phyloP scores from a whole-genome alignment of 2,113 vertebrate species.

The Vulpes ferrilata region DNA sequence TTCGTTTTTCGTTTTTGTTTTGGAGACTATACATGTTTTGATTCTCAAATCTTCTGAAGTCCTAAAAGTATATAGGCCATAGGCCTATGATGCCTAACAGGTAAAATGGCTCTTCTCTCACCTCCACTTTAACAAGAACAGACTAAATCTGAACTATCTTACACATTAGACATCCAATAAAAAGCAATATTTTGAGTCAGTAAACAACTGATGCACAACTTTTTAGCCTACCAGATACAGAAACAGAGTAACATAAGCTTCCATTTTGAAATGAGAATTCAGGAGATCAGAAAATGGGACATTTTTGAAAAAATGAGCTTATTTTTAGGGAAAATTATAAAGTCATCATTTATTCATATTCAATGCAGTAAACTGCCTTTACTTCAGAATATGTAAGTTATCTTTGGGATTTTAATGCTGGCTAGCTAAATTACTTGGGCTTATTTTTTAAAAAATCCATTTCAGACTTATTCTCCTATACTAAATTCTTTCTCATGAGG shows the following conservation, averaged over 20 bases:
- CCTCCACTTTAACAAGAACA: not conserved
- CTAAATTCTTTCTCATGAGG: not conserved
- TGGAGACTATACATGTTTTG: not conserved
- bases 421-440: constrained; percentile 1
- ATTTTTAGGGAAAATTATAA: constrained; percentile 20
- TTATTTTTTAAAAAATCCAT: not conserved
- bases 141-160: not conserved
- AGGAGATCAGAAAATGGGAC: not conserved
- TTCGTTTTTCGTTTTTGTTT: not conserved
- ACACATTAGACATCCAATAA: not conserved
- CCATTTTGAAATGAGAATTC: not conserved
- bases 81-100: too few species aligned
- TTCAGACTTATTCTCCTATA: not conserved
- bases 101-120: not conserved
- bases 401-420: not conserved
- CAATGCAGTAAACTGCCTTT: not conserved
- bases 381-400: constrained; percentile 26
- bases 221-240: not conserved
- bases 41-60: not conserved
- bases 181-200: not conserved
- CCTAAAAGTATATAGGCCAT: not conserved
- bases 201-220: not conserved
- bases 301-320: not conserved
- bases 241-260: not conserved
- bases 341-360: not conserved